Percentiles rank a stretch among this genome's conserved stretches.
Conservation (phyloP, 2,797 vertebrate species). For the Eutrigla gurnardus region DNA sequence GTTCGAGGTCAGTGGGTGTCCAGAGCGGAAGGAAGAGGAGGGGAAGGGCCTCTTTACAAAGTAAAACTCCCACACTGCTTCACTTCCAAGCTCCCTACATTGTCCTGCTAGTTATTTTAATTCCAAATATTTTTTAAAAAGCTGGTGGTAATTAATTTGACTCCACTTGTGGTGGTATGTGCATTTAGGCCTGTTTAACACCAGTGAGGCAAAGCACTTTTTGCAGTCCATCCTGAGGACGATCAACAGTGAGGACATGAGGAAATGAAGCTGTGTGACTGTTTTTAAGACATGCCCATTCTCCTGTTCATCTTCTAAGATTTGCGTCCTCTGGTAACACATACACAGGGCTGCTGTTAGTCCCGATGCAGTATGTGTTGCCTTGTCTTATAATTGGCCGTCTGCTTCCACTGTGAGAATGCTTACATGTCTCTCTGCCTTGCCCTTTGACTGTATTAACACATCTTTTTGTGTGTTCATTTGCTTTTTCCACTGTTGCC, state of each 20-base stretch:
- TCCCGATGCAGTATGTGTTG: constrained; percentile 61
- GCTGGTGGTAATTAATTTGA: not conserved
- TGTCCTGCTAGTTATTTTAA: constrained; percentile 16
- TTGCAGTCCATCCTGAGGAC: not conserved
- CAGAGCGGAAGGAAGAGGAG: constrained; percentile 76
- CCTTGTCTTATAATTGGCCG: constrained; percentile 60
- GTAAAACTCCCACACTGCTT: constrained; percentile 68
- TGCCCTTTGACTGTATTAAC: constrained; percentile 51
- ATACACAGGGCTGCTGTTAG: constrained; percentile 62
- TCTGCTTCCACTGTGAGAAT: constrained; percentile 66
- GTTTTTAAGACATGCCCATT: constrained; percentile 66
- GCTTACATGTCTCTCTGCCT: constrained; percentile 59
- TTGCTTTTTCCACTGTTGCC: constrained; percentile 31
- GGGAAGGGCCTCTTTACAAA: constrained; percentile 63
- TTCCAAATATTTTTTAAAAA: not conserved
- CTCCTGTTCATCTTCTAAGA: constrained; percentile 57
- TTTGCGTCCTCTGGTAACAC: constrained; percentile 58
- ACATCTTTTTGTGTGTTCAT: constrained; percentile 43
- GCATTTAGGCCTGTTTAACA: not conserved
- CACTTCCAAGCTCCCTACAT: constrained; percentile 37
- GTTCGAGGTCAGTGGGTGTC: constrained; percentile 97
- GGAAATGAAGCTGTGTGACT: constrained; percentile 70
- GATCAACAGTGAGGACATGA: constrained; percentile 10
- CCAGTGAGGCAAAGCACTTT: not conserved
- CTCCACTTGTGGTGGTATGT: not conserved